These are phyloP conservation scores for Shinisaurus crocodilurus DNA, from an alignment of 2,113 vertebrate genomes.

Conservation along the genomic window DNA sequence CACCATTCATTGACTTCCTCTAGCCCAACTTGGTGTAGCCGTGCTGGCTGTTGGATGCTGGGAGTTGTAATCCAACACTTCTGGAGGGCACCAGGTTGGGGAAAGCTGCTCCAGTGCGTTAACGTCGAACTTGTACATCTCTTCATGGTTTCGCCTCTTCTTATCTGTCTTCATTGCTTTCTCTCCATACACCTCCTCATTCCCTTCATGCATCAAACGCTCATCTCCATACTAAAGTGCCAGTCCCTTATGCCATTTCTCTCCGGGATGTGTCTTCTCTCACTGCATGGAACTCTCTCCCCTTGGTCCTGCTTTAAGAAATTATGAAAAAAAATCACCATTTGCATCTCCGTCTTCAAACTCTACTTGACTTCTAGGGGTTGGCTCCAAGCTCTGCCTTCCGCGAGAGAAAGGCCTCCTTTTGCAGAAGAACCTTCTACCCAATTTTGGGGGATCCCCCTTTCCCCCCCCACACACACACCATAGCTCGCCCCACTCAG, in stretches of 20 bases:
- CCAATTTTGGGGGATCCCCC: no score
- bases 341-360: background rate
- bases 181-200: background rate
- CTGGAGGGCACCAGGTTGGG: no score
- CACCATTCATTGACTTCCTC: background rate
- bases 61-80: no score
- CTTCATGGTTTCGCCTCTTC: background rate
- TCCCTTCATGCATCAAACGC: background rate
- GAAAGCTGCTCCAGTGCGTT: no score
- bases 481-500: no score
- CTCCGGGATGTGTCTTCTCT: background rate
- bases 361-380: background rate
- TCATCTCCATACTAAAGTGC: background rate
- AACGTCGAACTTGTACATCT: no score
- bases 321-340: no score
- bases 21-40: no score
- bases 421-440: no score
- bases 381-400: no score
- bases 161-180: background rate
- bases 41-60: no score
- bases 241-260: background rate
- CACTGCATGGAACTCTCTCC: background rate
- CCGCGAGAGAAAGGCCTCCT: no score
- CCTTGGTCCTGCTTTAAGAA: background rate
- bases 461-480: background rate